Percentiles rank a stretch among this genome's conserved stretches.
Conservation (phyloP, 1,140 invertebrate species). For the Colletes latitarsis region DNA sequence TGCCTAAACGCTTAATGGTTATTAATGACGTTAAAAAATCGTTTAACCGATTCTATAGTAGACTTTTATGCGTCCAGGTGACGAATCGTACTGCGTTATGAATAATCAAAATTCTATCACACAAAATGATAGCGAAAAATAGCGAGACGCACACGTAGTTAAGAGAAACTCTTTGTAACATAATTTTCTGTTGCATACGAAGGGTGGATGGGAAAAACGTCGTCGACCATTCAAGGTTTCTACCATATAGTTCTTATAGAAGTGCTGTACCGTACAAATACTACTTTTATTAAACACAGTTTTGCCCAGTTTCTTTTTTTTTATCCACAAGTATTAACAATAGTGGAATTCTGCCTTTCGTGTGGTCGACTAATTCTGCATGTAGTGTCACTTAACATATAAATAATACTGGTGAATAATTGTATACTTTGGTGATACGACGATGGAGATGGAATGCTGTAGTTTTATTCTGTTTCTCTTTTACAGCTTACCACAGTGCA, state of each 20-base stretch:
- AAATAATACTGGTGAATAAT: background rate
- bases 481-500: conserved; percentile 83
- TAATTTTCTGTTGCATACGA: conserved; percentile 59
- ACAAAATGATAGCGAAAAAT: conserved; percentile 34
- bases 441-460: background rate
- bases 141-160: conserved; percentile 25
- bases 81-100: conserved; percentile 20
- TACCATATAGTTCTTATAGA: conserved; percentile 32
- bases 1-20: background rate
- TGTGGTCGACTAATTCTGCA: conserved; percentile 9
- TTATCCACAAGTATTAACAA: background rate
- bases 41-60: background rate
- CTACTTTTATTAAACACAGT: conserved; percentile 5
- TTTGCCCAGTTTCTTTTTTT: background rate
- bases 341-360: background rate
- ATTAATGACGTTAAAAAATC: conserved; percentile 6
- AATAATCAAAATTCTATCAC: conserved; percentile 29
- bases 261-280: conserved; percentile 36
- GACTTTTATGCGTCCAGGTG: conserved; percentile 37
- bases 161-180: conserved; percentile 47
- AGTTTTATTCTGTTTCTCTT: conserved; percentile 56
- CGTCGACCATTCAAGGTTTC: conserved; percentile 54
- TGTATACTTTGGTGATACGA: background rate
- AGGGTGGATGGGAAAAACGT: conserved; percentile 56
- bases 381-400: background rate